Conservation (phyloP, 2,113 vertebrate genomes). For the Hyperopisus bebe region DNA sequence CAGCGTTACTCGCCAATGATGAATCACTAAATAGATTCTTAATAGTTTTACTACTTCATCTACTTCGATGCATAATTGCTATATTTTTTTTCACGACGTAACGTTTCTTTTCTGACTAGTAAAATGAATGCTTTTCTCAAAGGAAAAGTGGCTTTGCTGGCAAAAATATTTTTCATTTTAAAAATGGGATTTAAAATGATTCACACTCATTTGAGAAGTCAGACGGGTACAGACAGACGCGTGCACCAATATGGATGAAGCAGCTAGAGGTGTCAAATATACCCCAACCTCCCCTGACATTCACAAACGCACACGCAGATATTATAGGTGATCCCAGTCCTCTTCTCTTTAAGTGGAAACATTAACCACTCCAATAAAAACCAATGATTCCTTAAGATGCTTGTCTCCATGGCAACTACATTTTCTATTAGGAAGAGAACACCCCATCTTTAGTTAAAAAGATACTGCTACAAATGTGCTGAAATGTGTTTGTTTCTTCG, state of each 20-base stretch:
- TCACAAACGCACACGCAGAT: background rate
- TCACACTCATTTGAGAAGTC: background rate
- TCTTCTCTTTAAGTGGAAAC: background rate
- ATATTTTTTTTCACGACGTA: background rate
- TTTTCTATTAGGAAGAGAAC: background rate
- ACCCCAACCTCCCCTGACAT: background rate
- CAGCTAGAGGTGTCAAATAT: background rate
- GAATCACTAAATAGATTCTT: background rate
- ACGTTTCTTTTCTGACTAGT: background rate
- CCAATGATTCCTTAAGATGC: background rate
- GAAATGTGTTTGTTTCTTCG: background rate
- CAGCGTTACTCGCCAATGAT: background rate
- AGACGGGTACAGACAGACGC: background rate
- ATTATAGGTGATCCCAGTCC: background rate
- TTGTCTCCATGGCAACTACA: slow-evolving; percentile 14
- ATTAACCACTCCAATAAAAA: background rate
- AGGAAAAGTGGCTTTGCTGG: background rate
- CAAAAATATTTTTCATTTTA: background rate
- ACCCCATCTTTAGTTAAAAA: background rate
- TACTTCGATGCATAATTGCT: background rate
- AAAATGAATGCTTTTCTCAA: background rate
- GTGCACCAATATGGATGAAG: background rate
- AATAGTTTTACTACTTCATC: background rate
- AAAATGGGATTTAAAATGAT: background rate
- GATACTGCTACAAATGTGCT: background rate